Base-by-base conservation (phyloP, 2,797 vertebrate species). In the Aldrovandia affinis region DNA sequence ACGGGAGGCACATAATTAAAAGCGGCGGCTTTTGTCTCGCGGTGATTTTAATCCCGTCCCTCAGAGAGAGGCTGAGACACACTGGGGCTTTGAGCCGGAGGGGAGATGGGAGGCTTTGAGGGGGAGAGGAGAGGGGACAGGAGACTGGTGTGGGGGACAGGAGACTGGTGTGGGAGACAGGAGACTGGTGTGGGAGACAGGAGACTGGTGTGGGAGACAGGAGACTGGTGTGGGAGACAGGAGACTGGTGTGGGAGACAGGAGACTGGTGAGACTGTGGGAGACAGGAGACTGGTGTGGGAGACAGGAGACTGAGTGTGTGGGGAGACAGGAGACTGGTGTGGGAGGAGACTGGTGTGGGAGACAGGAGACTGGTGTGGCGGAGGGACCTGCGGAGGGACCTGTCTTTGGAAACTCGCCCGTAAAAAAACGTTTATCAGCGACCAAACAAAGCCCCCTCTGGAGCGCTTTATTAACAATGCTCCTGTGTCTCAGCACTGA, bases 1-100 rank as follows among this genome's bases (percentile, higher is more conserved):
- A 80, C 81, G 28, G 83, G 81, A 82, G 85, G 85, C 50, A 80
- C 80, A 85, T 90, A 88, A 89, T 90, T 89, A 86, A 88, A 86
- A 83, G 59, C 80, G 55, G 30, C 42, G 63, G 52, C 83, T 81
- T 83, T 87, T 86, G 68, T 85, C 81, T 86, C 20, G 81, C 83
- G 39, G 63, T 28, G 70, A 80, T 85, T 86, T 44, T 82, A 82
- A 84, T 84, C 83, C 47, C 52, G 82, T 81, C 54, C 61, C 50
- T 77, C 30, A 5, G 33, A 50, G 63, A 77, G 55, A 82, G 81
- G 80, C 59, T 77, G n/a, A 55, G 78, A 68, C 70, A 80, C 78
- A 65, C 44, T 50, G 52, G 25, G 68, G 20, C 28, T 28, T 25
- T 77, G 52, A 83, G 44, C 68, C 36, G 9, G 14, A 42, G 68